phyloP scores from a whole-genome alignment of 1,140 invertebrate genomes.

The Wiebesia pumilae region DNA sequence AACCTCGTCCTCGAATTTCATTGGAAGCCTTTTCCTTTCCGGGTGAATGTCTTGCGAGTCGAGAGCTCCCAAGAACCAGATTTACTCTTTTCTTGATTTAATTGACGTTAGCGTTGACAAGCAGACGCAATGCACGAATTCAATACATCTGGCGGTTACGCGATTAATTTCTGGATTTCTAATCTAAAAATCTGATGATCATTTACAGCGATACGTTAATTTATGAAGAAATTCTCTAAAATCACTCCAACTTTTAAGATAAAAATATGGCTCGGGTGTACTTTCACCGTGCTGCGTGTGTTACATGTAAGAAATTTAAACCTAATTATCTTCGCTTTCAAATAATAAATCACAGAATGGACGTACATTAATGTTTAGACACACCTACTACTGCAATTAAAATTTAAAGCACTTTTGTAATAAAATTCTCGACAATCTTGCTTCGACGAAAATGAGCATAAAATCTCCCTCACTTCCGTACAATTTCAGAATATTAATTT shows the following conservation, averaged over 20 bases:
- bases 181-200: not conserved
- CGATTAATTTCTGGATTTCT: not conserved
- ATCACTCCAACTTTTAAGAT: not conserved
- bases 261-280: not conserved
- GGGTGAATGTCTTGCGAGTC: not conserved
- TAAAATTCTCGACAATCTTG: not conserved
- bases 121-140: not conserved
- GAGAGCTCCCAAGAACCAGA: not conserved
- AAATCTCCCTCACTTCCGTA: not conserved
- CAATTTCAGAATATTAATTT: not conserved
- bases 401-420: not conserved
- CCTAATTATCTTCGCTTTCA: conserved; percentile 1
- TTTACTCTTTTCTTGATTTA: not conserved
- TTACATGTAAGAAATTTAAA: conserved; percentile 17
- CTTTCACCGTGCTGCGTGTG: not conserved
- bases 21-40: not conserved
- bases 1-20: not conserved
- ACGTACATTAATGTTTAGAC: not conserved
- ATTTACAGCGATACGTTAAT: not conserved
- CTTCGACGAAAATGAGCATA: not conserved
- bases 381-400: conserved; percentile 13
- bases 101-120: not conserved
- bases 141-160: not conserved
- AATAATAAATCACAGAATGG: not conserved
- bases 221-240: not conserved